These are phyloP conservation scores for Sanderia malayensis DNA, from an alignment of 30 jellyfish, hydroid and myxozoan genomes.

Conservation along the genomic window DNA sequence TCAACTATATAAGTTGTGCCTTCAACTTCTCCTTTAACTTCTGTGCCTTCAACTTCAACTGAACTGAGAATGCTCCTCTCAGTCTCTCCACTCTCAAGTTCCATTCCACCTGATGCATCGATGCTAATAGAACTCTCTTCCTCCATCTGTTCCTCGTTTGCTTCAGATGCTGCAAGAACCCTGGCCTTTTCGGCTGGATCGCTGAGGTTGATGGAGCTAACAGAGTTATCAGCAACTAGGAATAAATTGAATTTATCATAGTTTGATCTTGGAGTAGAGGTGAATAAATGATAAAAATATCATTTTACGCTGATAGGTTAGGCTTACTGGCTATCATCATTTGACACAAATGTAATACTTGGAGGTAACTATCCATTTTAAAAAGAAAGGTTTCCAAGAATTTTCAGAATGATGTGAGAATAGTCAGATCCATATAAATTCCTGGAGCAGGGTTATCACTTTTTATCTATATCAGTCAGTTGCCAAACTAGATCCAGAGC, in stretches of 20 bases:
- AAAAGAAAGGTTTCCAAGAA: too few relatives aligned
- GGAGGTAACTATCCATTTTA: too few relatives aligned
- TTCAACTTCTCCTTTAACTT: constrained; percentile 15
- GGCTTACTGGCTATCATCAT: too few relatives aligned
- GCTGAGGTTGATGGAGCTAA: background rate
- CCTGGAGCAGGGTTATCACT: background rate
- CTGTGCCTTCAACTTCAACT: background rate
- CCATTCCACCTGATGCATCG: background rate
- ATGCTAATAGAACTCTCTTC: background rate
- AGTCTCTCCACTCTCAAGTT: too few relatives aligned
- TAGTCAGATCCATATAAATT: background rate
- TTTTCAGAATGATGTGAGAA: background rate
- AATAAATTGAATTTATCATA: background rate
- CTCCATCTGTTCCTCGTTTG: background rate
- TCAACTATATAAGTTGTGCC: constrained; percentile 8
- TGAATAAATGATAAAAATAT: too few relatives aligned
- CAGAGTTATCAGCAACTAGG: background rate
- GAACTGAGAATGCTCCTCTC: too few relatives aligned
- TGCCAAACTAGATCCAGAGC: constrained; percentile 1
- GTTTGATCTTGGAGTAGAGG: constrained; percentile 2
- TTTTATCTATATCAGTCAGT: background rate
- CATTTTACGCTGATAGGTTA: too few relatives aligned
- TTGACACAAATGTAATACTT: too few relatives aligned
- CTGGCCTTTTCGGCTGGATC: background rate
- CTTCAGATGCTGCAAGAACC: constrained; percentile 1